Evolutionary conservation across 2,888 invertebrate genomes (phyloP), one percentile per base, ranked within the genome.

Genomic region (Flexamia atlantica): DNA sequence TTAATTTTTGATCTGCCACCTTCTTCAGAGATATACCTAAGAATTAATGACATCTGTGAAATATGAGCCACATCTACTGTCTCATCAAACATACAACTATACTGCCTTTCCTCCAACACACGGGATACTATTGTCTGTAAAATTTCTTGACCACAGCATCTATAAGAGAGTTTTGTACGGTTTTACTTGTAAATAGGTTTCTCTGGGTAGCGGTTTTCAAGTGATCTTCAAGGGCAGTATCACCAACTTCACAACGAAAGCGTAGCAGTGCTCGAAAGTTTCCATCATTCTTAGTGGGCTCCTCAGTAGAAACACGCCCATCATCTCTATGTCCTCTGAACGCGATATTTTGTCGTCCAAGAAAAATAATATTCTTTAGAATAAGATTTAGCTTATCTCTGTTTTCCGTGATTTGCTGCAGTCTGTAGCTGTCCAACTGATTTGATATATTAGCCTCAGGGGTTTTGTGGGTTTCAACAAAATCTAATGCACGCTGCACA

Each of bases 61-160:
- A 53, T 88, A 70, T 88, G 87, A 46, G 87, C 82, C 30, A 87
- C 84, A 84, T 88, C 88, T 42, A 88, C 88, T 12, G 88, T 89
- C 85, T 89, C 88, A 68, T 89, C 88, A 83, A 88, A 88, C 17
- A 89, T 84, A 57, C 88, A 85, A 57, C 86, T 84, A 88, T 82
- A 84, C 88, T 82, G 86, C 84, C 25, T 84, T 74, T 72, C 83
- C 50, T 83, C 85, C 81, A 68, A 79, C 46, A 53, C 30, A 64
- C 20, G 36, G 23, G n/a, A n/a, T 50, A 60, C 76, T 74, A 50
- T 74, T 79, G 20, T 42, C 28, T 57, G 4, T 23, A 40, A 23
- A 32, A 88, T 87, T 83, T 87, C 87, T 84, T 87, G 86, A 72
- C 85, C 86, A 76, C 87, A 88, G 28, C 83, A 84, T 87, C 84